phyloP scores from a whole-genome alignment of 2,888 invertebrate genomes.

The Xestia sexstrigata region DNA sequence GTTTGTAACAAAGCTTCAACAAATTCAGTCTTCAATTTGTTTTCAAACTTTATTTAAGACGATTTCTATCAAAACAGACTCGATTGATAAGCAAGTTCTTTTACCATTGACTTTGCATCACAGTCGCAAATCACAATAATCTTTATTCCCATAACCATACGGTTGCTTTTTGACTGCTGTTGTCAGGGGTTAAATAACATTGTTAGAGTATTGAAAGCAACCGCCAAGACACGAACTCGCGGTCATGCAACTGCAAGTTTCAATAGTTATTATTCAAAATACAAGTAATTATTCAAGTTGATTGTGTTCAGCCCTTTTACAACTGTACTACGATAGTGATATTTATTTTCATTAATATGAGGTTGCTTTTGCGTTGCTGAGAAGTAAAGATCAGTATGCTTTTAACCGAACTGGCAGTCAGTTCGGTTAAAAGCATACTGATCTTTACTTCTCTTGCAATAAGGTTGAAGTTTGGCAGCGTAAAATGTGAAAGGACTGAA shows the following conservation, averaged over 20 bases:
- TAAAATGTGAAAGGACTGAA: neutral
- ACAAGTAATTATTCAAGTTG: constrained; percentile 11
- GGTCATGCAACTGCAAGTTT: constrained; percentile 23
- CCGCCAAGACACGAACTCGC: neutral
- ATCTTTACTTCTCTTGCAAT: neutral
- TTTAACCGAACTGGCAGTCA: no score
- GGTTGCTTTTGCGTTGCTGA: neutral
- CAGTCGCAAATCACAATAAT: neutral
- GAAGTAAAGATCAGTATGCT: no score
- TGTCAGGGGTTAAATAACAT: neutral
- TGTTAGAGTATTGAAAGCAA: neutral
- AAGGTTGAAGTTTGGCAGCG: neutral
- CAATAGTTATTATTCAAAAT: constrained; percentile 2
- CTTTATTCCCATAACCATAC: neutral
- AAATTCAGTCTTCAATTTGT: constrained; percentile 17
- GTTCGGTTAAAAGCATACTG: neutral
- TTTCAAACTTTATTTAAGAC: neutral
- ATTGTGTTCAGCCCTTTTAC: neutral
- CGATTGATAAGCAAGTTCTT: neutral
- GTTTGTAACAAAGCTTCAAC: neutral
- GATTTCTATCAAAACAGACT: constrained; percentile 1
- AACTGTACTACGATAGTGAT: neutral
- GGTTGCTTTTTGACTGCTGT: neutral
- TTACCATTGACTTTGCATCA: neutral
- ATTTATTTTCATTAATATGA: neutral